Percentiles rank a stretch among this genome's conserved stretches.
These are phyloP conservation scores for Remorina albescens DNA, from an alignment of 2,797 vertebrate genomes.

Conservation along the genomic window DNA sequence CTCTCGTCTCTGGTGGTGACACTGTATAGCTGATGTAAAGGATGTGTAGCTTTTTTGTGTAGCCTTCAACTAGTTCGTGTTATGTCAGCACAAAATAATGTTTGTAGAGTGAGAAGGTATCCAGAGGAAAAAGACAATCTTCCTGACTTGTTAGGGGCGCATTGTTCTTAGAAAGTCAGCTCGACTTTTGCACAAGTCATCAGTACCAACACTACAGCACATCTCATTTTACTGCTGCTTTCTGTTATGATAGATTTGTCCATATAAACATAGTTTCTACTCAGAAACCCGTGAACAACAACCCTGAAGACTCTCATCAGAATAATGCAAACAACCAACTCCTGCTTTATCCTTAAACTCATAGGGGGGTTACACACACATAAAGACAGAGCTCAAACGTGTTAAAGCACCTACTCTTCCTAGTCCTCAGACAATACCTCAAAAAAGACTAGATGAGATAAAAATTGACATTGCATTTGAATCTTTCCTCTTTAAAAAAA, in stretches of 20 bases:
- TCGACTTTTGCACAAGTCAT: conserved; percentile 1
- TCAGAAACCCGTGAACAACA: not conserved
- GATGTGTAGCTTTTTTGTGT: conserved; percentile 49
- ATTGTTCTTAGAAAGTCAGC: conserved; percentile 33
- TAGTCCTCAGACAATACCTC: not conserved
- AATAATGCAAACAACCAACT: not conserved
- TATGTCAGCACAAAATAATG: conserved; percentile 72
- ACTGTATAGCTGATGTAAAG: conserved; percentile 69
- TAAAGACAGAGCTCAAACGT: too few relatives aligned
- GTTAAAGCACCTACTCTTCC: not conserved
- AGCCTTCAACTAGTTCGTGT: conserved; percentile 40
- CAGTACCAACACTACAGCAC: not conserved
- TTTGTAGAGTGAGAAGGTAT: conserved; percentile 70
- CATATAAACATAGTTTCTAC: not conserved
- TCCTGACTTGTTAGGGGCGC: conserved; percentile 34
- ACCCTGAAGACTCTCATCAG: not conserved
- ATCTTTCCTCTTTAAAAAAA: too few relatives aligned
- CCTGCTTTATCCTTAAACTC: not conserved
- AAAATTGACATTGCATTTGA: not conserved
- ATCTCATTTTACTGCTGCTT: not conserved
- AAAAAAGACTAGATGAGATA: not conserved
- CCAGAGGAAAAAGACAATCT: conserved; percentile 57
- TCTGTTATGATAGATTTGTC: conserved; percentile 6
- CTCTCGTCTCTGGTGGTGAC: conserved; percentile 71
- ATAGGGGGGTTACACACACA: too few relatives aligned